A percentile compares a stretch with the other conserved stretches of the same genome.
These are phyloP conservation scores for Atherinomorus stipes DNA, from an alignment of 2,113 vertebrate species.

Conservation along the genomic window DNA sequence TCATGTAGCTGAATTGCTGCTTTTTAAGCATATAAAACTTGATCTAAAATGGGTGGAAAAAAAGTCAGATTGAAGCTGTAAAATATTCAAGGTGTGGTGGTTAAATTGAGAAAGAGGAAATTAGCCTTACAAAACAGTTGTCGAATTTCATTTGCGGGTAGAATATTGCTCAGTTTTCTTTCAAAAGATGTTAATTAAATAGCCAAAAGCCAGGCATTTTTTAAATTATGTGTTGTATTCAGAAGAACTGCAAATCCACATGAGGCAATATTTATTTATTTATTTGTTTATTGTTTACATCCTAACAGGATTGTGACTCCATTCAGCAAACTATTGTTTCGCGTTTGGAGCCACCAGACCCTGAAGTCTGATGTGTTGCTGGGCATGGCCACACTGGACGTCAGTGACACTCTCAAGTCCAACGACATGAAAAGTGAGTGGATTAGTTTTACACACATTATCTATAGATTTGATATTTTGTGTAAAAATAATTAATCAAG, in stretches of 20 bases:
- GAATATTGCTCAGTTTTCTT: too few relatives aligned
- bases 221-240: not conserved
- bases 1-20: not conserved
- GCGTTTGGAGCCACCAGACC: slow-evolving; percentile 98
- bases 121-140: not conserved
- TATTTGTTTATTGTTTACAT: slow-evolving; percentile 10
- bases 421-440: slow-evolving; percentile 97
- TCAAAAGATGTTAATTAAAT: too few relatives aligned
- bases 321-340: slow-evolving; percentile 93
- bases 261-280: not conserved
- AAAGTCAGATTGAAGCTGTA: not conserved
- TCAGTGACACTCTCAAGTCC: slow-evolving; percentile 93
- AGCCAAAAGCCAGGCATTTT: not conserved
- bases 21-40: not conserved
- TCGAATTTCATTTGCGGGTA: too few relatives aligned
- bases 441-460: not conserved
- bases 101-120: not conserved
- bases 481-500: too few relatives aligned
- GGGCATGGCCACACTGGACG: slow-evolving; percentile 91
- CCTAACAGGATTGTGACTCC: slow-evolving; percentile 93
- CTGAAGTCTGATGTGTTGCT: slow-evolving; percentile 94
- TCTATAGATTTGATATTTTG: too few relatives aligned
- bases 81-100: not conserved
- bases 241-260: too few relatives aligned
- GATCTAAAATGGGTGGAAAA: too few relatives aligned